Percentiles rank a stretch among this genome's conserved stretches.
phyloP scores from a whole-genome alignment of 2,113 vertebrate genomes.

The Esox niger region DNA sequence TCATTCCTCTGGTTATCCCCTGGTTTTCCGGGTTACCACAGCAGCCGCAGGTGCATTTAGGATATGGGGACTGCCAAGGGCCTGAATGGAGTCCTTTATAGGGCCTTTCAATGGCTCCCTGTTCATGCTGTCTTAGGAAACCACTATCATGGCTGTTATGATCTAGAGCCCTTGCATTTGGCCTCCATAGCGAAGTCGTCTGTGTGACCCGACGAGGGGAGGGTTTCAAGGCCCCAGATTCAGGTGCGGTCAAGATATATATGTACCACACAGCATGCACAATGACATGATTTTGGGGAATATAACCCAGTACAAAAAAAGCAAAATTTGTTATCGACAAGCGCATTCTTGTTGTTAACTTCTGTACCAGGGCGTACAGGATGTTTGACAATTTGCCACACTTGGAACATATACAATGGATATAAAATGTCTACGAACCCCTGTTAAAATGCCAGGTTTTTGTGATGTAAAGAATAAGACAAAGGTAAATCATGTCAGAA shows the following conservation, averaged over 20 bases:
- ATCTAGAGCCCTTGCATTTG: constrained; percentile 59
- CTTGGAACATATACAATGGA: too few relatives aligned
- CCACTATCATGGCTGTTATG: constrained; percentile 67
- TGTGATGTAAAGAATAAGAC: too few relatives aligned
- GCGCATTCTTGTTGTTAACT: constrained; percentile 49
- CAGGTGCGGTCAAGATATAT: constrained; percentile 26
- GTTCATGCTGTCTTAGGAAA: constrained; percentile 60
- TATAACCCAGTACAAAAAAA: constrained; percentile 49
- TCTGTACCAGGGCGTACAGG: constrained; percentile 14
- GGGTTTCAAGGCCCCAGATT: constrained; percentile 41
- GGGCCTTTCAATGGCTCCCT: constrained; percentile 59
- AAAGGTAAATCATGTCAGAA: too few relatives aligned
- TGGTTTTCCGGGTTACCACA: constrained; percentile 21
- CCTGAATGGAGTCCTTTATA: constrained; percentile 71
- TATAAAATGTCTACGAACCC: too few relatives aligned
- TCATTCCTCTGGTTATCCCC: not conserved
- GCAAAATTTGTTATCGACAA: constrained; percentile 57
- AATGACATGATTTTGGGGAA: constrained; percentile 51
- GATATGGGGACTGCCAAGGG: constrained; percentile 46
- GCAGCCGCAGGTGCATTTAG: constrained; percentile 63
- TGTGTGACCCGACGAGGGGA: constrained; percentile 28
- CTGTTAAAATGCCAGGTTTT: too few relatives aligned
- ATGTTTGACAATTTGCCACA: too few relatives aligned
- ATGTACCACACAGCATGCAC: constrained; percentile 44
- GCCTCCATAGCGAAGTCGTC: constrained; percentile 28